These are phyloP conservation scores for Lepetodrilus schrolli DNA, from an alignment of 2,888 invertebrate genomes.

Conservation along the genomic window DNA sequence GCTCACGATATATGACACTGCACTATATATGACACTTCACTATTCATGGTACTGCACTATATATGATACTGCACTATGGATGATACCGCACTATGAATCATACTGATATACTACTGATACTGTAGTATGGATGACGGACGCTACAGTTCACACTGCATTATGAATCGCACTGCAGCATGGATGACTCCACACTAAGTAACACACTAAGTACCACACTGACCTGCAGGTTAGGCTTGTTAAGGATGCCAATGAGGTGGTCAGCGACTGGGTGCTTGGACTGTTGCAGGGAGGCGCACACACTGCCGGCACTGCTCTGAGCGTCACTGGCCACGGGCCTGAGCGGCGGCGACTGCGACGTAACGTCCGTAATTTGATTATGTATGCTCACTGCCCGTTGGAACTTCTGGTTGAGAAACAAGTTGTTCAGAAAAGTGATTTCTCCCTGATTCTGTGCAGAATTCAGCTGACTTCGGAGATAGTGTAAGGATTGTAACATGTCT, in stretches of 20 bases:
- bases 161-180: no score
- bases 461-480: conserved; percentile 51
- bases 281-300: conserved; percentile 47
- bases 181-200: no score
- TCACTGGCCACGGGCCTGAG: conserved; percentile 52
- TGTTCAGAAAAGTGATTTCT: conserved; percentile 58
- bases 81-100: no score
- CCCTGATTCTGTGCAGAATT: conserved; percentile 60
- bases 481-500: conserved; percentile 51
- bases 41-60: no score
- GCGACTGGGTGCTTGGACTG: conserved; percentile 45
- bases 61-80: no score
- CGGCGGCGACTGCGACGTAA: conserved; percentile 56
- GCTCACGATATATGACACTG: no score
- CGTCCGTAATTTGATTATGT: conserved; percentile 66
- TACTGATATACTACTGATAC: no score
- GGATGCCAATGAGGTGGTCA: conserved; percentile 53
- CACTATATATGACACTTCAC: no score
- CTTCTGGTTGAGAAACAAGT: conserved; percentile 64
- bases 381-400: conserved; percentile 67
- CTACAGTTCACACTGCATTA: no score
- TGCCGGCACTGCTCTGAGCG: conserved; percentile 47
- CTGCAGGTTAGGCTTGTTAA: conserved; percentile 58
- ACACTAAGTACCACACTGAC: conserved; percentile 48
- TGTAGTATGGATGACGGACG: no score